These are phyloP conservation scores for Microdon myrmicae DNA, from an alignment of 2,888 invertebrate genomes.

Conservation along the genomic window DNA sequence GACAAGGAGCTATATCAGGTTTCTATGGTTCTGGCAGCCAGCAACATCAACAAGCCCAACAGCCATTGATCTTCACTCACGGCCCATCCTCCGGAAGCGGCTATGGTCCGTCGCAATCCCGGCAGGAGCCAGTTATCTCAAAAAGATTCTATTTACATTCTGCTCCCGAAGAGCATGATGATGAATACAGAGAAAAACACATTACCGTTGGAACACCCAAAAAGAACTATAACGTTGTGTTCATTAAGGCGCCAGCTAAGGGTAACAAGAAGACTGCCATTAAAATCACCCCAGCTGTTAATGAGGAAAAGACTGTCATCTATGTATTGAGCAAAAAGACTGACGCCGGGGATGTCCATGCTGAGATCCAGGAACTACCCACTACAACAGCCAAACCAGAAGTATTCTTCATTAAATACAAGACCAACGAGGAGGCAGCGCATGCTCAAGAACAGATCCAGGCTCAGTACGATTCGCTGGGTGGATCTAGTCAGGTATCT, in stretches of 20 bases:
- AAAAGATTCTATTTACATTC: constrained; percentile 66
- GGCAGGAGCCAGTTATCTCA: constrained; percentile 60
- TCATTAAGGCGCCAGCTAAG: constrained; percentile 65
- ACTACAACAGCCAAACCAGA: constrained; percentile 64
- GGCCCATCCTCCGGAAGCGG: constrained; percentile 18
- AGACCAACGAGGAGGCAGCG: constrained; percentile 64
- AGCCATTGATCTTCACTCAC: constrained; percentile 17
- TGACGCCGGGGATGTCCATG: constrained; percentile 61
- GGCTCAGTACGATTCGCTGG: constrained; percentile 65
- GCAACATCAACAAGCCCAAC: constrained; percentile 23
- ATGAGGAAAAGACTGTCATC: constrained; percentile 66
- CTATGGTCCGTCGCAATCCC: constrained; percentile 52
- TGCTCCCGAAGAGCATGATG: constrained; percentile 64
- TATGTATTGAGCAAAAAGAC: constrained; percentile 65
- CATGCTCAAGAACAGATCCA: constrained; percentile 66
- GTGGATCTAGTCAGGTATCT: constrained; percentile 63
- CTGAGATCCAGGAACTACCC: constrained; percentile 61
- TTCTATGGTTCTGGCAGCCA: neutral
- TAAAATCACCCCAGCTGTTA: constrained; percentile 62
- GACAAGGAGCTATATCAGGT: constrained; percentile 4
- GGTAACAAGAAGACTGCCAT: constrained; percentile 60
- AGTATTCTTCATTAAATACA: constrained; percentile 67
- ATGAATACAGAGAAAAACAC: constrained; percentile 61
- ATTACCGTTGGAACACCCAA: constrained; percentile 64
- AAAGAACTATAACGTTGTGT: constrained; percentile 66